Percentiles rank a stretch among this genome's conserved stretches.
Evolutionary conservation across 2,888 invertebrate species (phyloP).

Genomic region (Eupithecia tripunctaria): DNA sequence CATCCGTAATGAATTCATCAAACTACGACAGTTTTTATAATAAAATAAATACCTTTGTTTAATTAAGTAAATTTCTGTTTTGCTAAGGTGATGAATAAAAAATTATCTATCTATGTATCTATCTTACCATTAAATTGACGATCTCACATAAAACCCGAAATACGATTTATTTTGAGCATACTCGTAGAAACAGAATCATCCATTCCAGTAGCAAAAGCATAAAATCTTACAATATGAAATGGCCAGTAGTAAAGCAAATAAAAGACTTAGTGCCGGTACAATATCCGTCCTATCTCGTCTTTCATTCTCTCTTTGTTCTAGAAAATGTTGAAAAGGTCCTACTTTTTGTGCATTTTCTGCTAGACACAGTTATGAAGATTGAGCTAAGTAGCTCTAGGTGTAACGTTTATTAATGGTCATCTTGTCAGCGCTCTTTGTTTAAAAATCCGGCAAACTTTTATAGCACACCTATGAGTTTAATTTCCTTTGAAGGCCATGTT

Average conservation of each 20-base stretch:
- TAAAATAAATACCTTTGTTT: not conserved
- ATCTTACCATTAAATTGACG: not conserved
- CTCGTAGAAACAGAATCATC: not conserved
- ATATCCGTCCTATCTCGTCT: conserved; percentile 42
- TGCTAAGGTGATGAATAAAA: too few species aligned
- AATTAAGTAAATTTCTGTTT: too few species aligned
- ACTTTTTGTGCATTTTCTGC: conserved; percentile 19
- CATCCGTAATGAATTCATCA: too few species aligned
- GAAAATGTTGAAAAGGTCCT: conserved; percentile 28
- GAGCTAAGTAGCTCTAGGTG: conserved; percentile 18
- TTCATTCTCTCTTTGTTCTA: conserved; percentile 42
- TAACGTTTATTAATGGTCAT: conserved; percentile 10
- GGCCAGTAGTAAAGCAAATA: conserved; percentile 23
- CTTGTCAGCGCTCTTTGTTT: not conserved
- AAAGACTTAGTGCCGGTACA: conserved; percentile 37
- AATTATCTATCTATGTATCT: too few species aligned
- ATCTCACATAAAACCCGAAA: not conserved
- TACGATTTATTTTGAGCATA: not conserved
- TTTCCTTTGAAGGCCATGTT: too few species aligned
- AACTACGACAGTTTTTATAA: too few species aligned
- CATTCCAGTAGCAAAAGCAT: not conserved
- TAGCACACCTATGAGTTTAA: not conserved
- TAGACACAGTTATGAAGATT: conserved; percentile 21
- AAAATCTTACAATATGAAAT: conserved; percentile 12
- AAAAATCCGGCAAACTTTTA: not conserved